Base-by-base conservation (phyloP, 2,113 vertebrate species). In the Paramormyrops kingsleyae region DNA sequence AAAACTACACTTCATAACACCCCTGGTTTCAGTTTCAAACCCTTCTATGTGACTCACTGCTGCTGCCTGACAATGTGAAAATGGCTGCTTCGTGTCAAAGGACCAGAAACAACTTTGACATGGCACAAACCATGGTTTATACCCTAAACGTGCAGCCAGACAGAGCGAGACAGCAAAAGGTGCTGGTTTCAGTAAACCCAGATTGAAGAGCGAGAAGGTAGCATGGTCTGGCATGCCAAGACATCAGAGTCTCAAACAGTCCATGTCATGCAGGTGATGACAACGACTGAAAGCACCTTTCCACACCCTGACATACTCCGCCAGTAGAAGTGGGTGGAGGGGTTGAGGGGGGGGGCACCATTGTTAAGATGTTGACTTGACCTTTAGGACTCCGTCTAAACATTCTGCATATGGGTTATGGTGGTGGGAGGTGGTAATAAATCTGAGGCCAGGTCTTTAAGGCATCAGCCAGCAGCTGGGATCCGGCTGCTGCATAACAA, bases 281-380 rank as follows among this genome's bases (percentile, higher is more conserved):
- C 70, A 15, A 74, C 13, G 35, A 39, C 74, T 15, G 70, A 77
- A 39, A 77, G 70, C 31, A 77, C 70, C 70, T 80, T 80, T 80
- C 74, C 31, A 80, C 74, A 80, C 74, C 35, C 4, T 42, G 74
- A 70, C 62, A 70, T 70, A 31, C 62, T 42, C 17, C 35, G 5
- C 13, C 8, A 42, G 35, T 39, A 19, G 53, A 56, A 56, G 5
- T 21, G 19, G 19, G 53, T 21, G 53, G 19, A 2, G 53, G 19
- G 5, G 4, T 53, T 17, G 3, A n/a, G 50, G 52, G 19, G 52
- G 17, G 50, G 50, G 2, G 1, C 52, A 56, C 53, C 53, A 56
- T 56, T 56, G 53, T 56, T 56, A 70, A 80, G 74, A 80, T 80
- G 74, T 80, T 42, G 74, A 80, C 74, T 80, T 80, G 74, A 80